Percentiles rank a stretch among this genome's conserved stretches.
Evolutionary conservation across 2,888 invertebrate species (phyloP).

Genomic region (Eupeodes luniger): DNA sequence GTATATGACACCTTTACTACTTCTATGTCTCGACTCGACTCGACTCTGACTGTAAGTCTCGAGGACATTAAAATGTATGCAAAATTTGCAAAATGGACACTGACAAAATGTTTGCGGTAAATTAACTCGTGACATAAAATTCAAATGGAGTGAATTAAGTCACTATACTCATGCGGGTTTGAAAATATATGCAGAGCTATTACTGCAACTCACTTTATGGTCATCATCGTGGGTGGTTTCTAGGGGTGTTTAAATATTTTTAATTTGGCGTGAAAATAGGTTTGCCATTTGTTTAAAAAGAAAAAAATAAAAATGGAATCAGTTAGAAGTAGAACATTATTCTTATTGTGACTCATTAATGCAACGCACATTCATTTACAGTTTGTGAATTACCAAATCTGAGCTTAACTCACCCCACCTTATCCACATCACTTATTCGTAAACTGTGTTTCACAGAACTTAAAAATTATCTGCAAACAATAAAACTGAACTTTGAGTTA

Average conservation of each 20-base stretch:
- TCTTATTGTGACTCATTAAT: constrained; percentile 3
- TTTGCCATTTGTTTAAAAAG: neutral
- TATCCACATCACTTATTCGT: no score
- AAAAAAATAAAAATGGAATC: neutral
- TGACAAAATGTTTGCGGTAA: constrained; percentile 55
- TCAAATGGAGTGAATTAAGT: constrained; percentile 18
- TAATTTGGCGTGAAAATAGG: neutral
- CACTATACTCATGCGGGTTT: neutral
- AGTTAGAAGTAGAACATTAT: neutral
- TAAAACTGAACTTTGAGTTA: no score
- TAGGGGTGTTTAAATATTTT: neutral
- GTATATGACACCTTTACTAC: constrained; percentile 39
- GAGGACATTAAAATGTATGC: constrained; percentile 54
- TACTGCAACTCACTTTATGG: neutral
- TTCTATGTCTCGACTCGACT: constrained; percentile 5
- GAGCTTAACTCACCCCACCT: neutral
- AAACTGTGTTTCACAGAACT: no score
- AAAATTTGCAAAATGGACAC: constrained; percentile 50
- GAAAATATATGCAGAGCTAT: constrained; percentile 6
- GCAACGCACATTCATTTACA: neutral
- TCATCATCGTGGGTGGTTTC: constrained; percentile 38
- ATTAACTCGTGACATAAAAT: constrained; percentile 53
- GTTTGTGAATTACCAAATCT: neutral
- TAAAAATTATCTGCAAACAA: no score
- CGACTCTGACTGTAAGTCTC: neutral